Evolutionary conservation across 2,113 vertebrate species (phyloP).

Genomic region (Nematolebias whitei): DNA sequence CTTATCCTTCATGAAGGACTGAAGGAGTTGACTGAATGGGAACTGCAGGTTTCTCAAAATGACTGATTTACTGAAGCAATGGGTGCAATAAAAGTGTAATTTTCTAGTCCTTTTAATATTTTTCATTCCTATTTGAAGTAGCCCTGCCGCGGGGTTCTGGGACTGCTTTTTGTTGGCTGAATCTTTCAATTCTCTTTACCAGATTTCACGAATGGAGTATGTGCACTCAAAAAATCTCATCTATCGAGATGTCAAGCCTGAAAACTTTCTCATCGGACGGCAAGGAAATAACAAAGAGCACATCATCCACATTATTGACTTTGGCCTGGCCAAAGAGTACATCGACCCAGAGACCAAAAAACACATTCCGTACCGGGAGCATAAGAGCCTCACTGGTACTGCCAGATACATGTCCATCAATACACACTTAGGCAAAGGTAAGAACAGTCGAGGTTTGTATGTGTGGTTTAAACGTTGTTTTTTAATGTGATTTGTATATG

Average conservation of each 20-base stretch:
- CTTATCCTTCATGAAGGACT: too few relatives aligned
- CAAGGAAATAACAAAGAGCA: constrained; percentile 98
- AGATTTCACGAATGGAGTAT: constrained; percentile 98
- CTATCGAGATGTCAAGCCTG: constrained; percentile 98
- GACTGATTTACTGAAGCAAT: too few relatives aligned
- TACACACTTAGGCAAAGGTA: constrained; percentile 98
- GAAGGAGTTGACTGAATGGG: too few relatives aligned
- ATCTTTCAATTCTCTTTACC: constrained; percentile 18
- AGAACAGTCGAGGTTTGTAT: constrained; percentile 24
- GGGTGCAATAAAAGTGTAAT: too few relatives aligned
- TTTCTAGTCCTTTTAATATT: background rate
- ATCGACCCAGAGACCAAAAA: constrained; percentile 99
- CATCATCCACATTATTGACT: constrained; percentile 99
- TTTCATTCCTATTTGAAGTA: background rate
- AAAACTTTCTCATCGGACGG: constrained; percentile 97
- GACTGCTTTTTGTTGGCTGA: background rate
- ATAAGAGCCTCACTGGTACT: constrained; percentile 98
- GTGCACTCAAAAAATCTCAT: constrained; percentile 99
- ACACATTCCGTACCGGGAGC: constrained; percentile 98
- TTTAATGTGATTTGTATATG: background rate
- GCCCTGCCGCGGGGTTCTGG: background rate
- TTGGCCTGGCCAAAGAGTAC: constrained; percentile 98
- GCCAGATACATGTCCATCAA: constrained; percentile 99
- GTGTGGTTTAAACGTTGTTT: background rate
- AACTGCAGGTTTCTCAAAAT: too few relatives aligned